Evolutionary conservation across 1,140 invertebrate species (phyloP).

Genomic region (Caligus rogercresseyi): DNA sequence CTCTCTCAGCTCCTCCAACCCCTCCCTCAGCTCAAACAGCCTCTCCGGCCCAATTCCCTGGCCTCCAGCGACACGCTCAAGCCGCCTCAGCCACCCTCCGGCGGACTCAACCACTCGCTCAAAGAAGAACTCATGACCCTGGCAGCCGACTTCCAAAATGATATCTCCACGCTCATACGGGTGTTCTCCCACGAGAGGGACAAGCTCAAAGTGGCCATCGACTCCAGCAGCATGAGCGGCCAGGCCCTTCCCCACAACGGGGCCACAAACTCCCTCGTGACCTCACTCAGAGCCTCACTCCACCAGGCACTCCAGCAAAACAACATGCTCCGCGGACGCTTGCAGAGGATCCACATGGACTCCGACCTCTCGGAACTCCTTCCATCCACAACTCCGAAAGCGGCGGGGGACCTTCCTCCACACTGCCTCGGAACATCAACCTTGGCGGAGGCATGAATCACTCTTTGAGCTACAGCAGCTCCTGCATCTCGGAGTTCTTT

Average conservation of each 20-base stretch:
- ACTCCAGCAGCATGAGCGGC: not conserved
- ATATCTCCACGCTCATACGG: not conserved
- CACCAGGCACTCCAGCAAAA: constrained; percentile 50
- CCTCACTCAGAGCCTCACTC: constrained; percentile 39
- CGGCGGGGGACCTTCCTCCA: not conserved
- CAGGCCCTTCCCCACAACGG: not conserved
- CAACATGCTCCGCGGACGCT: constrained; percentile 41
- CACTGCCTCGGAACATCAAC: constrained; percentile 2
- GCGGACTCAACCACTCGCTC: not conserved
- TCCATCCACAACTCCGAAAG: constrained; percentile 14
- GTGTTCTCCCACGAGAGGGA: constrained; percentile 1
- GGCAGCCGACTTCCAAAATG: not conserved
- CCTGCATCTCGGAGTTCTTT: constrained; percentile 57
- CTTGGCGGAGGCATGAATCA: constrained; percentile 22
- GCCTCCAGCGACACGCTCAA: not conserved
- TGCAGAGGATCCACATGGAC: constrained; percentile 42
- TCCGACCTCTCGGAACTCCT: constrained; percentile 26
- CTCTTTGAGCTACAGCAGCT: constrained; percentile 50
- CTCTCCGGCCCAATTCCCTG: not conserved
- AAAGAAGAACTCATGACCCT: constrained; percentile 4
- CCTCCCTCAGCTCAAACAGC: not conserved
- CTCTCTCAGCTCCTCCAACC: not conserved
- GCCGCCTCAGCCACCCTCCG: not conserved
- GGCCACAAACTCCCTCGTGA: constrained; percentile 30
- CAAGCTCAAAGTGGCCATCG: constrained; percentile 9